Evolutionary conservation across 2,113 vertebrate species (phyloP).

Genomic region (Tetrax tetrax): DNA sequence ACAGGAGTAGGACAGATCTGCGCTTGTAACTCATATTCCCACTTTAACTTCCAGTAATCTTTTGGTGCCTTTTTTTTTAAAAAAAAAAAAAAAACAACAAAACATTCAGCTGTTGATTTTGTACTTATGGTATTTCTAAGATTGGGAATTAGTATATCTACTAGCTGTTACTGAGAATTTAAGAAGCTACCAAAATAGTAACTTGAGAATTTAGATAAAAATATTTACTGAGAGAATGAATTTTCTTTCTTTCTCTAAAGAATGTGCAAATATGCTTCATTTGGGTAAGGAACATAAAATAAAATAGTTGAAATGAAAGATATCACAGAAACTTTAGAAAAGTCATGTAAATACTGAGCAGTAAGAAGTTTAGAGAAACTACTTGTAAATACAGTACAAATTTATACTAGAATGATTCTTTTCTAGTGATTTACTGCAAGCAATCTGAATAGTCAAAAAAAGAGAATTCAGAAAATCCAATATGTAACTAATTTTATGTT

Average conservation of each 20-base stretch:
- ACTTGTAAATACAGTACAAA: not conserved
- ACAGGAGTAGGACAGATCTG: not conserved
- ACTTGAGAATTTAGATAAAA: not conserved
- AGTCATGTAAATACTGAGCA: not conserved
- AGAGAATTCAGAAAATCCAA: not conserved
- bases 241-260: not conserved
- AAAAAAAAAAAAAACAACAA: no score
- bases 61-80: not conserved
- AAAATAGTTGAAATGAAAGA: not conserved
- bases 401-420: not conserved
- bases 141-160: not conserved
- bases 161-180: not conserved
- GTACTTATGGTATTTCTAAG: not conserved
- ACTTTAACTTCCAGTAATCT: not conserved
- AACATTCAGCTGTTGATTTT: not conserved
- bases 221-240: not conserved
- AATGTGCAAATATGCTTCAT: not conserved
- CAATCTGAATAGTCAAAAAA: not conserved
- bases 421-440: not conserved
- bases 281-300: not conserved
- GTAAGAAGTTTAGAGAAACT: not conserved
- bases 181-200: not conserved
- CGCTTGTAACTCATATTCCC: not conserved
- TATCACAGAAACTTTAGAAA: not conserved
- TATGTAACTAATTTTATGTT: not conserved